These are phyloP conservation scores for Macrosoma leucophasiata DNA, from an alignment of 2,888 invertebrate species.

Conservation along the genomic window DNA sequence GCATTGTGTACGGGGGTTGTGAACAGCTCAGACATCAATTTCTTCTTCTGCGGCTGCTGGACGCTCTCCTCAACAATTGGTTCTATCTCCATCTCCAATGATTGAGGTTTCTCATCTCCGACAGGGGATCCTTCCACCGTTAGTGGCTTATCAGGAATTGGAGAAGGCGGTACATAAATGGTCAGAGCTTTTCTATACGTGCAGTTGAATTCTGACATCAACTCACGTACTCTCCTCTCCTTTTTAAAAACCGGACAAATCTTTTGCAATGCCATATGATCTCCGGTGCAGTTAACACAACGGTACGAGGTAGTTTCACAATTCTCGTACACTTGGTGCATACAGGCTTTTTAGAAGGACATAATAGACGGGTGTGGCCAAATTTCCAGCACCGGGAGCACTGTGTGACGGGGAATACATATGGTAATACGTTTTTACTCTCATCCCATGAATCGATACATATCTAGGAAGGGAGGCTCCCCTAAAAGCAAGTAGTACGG, in stretches of 20 bases:
- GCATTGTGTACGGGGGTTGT: background rate
- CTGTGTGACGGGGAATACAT: constrained; percentile 23
- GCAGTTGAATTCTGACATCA: constrained; percentile 16
- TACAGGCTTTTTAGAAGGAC: constrained; percentile 17
- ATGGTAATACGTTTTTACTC: constrained; percentile 16
- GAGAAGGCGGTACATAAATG: constrained; percentile 13
- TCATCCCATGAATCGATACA: constrained; percentile 13
- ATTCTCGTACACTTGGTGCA: constrained; percentile 26
- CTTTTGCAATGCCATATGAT: constrained; percentile 24
- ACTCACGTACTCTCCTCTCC: constrained; percentile 15
- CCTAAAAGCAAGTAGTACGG: constrained; percentile 18
- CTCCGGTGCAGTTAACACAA: constrained; percentile 24
- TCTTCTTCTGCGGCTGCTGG: background rate
- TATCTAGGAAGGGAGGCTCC: constrained; percentile 13
- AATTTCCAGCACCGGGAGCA: constrained; percentile 24
- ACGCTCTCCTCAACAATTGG: background rate
- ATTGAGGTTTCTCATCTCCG: no score
- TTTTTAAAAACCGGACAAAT: constrained; percentile 22
- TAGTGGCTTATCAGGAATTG: background rate
- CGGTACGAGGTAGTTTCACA: constrained; percentile 17
- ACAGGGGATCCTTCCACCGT: no score
- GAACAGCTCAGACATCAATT: background rate
- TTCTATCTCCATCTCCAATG: no score
- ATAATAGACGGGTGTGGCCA: constrained; percentile 17
- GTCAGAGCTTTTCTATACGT: constrained; percentile 7